Percentiles rank a stretch among this genome's conserved stretches.
These are phyloP conservation scores for Cordylochernes scorpioides DNA, from an alignment of 2,888 invertebrate genomes.

Conservation along the genomic window DNA sequence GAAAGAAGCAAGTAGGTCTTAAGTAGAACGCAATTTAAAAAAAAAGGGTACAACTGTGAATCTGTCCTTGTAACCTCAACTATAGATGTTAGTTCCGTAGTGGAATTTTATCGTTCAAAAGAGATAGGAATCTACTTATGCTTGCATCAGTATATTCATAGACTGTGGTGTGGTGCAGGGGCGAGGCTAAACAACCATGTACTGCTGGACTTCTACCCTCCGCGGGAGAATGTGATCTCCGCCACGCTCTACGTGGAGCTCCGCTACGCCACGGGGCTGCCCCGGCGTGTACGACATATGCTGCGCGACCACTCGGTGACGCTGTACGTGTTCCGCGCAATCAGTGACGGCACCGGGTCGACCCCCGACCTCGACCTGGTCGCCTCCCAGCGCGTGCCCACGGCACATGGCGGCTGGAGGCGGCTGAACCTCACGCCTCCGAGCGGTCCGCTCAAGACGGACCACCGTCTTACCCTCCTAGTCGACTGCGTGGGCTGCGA, in stretches of 20 bases:
- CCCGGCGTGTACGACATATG: conserved; percentile 16
- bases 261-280: conserved; percentile 23
- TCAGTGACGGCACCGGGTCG: conserved; percentile 6
- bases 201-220: conserved; percentile 53
- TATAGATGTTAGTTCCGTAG: too few relatives aligned
- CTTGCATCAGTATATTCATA: too few relatives aligned
- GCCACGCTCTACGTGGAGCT: conserved; percentile 51
- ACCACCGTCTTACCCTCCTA: conserved; percentile 42
- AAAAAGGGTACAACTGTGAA: too few relatives aligned
- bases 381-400: conserved; percentile 31
- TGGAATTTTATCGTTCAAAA: too few relatives aligned
- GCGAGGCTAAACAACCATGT: conserved; percentile 55
- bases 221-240: conserved; percentile 34
- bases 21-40: too few relatives aligned
- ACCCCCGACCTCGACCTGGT: conserved; percentile 16
- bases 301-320: conserved; percentile 29
- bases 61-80: too few relatives aligned
- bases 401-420: conserved; percentile 50
- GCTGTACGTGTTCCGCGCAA: conserved; percentile 38
- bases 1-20: too few relatives aligned
- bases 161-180: too few relatives aligned
- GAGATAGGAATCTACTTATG: too few relatives aligned
- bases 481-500: conserved; percentile 28
- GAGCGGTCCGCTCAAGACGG: conserved; percentile 13
- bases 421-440: conserved; percentile 53